A percentile compares a stretch with the other conserved stretches of the same genome.
Evolutionary conservation across 2,113 vertebrate genomes (phyloP).

Genomic region (Epinephelus moara): DNA sequence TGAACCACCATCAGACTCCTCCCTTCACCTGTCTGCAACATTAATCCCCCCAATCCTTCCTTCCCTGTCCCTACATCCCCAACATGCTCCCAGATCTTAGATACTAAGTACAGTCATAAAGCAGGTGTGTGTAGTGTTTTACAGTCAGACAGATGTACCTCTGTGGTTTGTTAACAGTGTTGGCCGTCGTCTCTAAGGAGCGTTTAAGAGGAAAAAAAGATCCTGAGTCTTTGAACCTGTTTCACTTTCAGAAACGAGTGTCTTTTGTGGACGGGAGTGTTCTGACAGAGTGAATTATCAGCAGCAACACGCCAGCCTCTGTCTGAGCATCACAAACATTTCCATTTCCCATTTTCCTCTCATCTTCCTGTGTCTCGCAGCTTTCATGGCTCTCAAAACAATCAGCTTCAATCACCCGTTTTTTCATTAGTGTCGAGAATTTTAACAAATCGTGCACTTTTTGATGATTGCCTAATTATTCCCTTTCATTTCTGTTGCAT

Average conservation of each 20-base stretch:
- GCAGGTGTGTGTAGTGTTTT: slow-evolving; percentile 15
- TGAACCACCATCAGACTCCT: too few relatives aligned
- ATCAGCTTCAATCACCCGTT: slow-evolving; percentile 67
- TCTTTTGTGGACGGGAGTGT: slow-evolving; percentile 32
- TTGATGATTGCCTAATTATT: slow-evolving; percentile 75
- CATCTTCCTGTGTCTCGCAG: slow-evolving; percentile 45
- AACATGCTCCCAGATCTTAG: too few relatives aligned
- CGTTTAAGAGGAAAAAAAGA: slow-evolving; percentile 12
- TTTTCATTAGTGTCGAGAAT: slow-evolving; percentile 52
- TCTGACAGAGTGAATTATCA: slow-evolving; percentile 55
- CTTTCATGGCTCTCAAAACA: slow-evolving; percentile 61
- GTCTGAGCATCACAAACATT: slow-evolving; percentile 54
- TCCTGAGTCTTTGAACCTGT: slow-evolving; percentile 31
- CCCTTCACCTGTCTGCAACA: too few relatives aligned
- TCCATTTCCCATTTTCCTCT: slow-evolving; percentile 48
- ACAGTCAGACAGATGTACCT: background rate
- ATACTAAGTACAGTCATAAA: background rate
- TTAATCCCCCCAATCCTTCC: too few relatives aligned
- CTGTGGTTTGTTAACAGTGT: background rate
- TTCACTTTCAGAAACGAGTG: slow-evolving; percentile 44
- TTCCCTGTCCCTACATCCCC: too few relatives aligned
- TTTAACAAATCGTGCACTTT: slow-evolving; percentile 60
- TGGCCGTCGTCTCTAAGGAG: slow-evolving; percentile 25
- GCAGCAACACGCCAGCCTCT: slow-evolving; percentile 28
- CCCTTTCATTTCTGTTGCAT: slow-evolving; percentile 69